Evolutionary conservation across 2,113 vertebrate genomes (phyloP).

Genomic region (Pangasianodon hypophthalmus): DNA sequence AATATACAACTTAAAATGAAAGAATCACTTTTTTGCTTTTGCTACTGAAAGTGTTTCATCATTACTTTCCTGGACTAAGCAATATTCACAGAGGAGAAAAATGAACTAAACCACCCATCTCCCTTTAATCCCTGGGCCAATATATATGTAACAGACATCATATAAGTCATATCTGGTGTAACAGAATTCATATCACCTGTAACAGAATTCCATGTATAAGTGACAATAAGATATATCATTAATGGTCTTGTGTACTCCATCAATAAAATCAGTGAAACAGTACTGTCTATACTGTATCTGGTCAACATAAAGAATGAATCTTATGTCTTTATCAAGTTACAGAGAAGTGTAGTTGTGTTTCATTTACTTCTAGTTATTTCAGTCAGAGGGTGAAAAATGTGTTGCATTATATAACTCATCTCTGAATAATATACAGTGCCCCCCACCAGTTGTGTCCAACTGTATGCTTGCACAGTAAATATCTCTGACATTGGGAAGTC

Average conservation of each 20-base stretch:
- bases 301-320: conserved; percentile 19
- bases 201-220: not conserved
- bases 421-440: not conserved
- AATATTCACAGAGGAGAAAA: not conserved
- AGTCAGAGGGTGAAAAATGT: not conserved
- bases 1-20: not conserved
- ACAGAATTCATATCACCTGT: not conserved
- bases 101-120: not conserved
- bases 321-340: not conserved
- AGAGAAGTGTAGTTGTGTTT: not conserved
- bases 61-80: not conserved
- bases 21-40: not conserved
- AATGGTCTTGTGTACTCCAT: not conserved
- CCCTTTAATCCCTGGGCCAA: not conserved
- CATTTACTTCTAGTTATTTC: conserved; percentile 22
- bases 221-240: not conserved
- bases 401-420: not conserved
- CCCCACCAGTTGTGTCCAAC: not conserved
- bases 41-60: not conserved
- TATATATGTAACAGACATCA: not conserved
- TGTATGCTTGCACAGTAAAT: not conserved
- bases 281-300: not conserved
- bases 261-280: not conserved
- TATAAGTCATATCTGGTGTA: not conserved
- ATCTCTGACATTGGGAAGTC: not conserved